A percentile compares a stretch with the other conserved stretches of the same genome.
Conservation (phyloP, 2,113 vertebrate genomes). For the Catharus minimus region DNA sequence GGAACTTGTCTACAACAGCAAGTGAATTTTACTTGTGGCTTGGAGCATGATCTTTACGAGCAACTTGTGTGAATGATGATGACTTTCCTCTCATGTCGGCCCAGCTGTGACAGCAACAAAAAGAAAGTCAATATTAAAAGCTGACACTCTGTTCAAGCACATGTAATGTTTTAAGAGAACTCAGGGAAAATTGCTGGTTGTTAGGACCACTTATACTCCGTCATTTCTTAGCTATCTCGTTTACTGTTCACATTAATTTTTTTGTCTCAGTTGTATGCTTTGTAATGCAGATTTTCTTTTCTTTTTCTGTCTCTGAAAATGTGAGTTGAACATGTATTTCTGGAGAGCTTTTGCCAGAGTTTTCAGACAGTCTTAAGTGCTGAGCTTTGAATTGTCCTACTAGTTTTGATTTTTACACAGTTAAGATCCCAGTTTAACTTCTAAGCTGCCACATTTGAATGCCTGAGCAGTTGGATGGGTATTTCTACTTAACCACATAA, state of each 20-base stretch:
- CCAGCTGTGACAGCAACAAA: background rate
- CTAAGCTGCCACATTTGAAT: background rate
- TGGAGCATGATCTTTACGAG: background rate
- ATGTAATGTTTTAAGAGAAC: background rate
- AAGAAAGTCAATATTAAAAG: background rate
- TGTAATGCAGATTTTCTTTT: background rate
- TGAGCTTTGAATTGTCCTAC: background rate
- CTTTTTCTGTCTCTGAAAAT: background rate
- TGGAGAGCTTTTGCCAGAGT: background rate
- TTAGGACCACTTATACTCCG: background rate
- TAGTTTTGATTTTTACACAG: background rate
- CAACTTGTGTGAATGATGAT: background rate
- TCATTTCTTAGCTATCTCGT: background rate
- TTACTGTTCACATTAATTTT: background rate
- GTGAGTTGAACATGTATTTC: background rate
- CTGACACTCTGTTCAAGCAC: background rate
- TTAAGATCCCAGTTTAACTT: background rate
- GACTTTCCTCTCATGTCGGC: background rate
- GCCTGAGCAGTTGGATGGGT: background rate
- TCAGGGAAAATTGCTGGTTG: background rate
- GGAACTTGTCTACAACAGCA: background rate
- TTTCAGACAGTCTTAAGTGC: background rate
- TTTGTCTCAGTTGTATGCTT: background rate
- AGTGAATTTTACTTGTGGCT: background rate
- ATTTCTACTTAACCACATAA: background rate